These are phyloP conservation scores for Megaceryle torquata DNA, from an alignment of 2,113 vertebrate genomes.

Conservation along the genomic window DNA sequence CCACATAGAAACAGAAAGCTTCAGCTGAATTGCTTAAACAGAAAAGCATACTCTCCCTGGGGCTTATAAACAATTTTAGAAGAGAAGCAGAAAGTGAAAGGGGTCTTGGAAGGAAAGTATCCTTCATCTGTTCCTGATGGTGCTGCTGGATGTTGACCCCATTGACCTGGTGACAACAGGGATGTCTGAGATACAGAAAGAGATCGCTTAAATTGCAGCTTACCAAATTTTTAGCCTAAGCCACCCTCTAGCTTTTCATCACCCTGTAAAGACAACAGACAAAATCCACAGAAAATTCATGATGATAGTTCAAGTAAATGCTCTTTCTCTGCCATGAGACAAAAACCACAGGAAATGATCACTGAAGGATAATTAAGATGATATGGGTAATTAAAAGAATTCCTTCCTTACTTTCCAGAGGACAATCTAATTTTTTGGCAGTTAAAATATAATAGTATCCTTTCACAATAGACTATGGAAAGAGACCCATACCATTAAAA, in stretches of 20 bases:
- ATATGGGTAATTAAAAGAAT: not conserved
- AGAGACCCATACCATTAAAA: not conserved
- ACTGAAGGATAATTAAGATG: not conserved
- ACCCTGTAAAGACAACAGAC: not conserved
- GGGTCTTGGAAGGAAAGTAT: not conserved
- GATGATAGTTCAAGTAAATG: not conserved
- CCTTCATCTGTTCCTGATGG: not conserved
- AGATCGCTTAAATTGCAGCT: not conserved
- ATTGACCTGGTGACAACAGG: not conserved
- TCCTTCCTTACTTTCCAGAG: not conserved
- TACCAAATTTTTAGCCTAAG: not conserved
- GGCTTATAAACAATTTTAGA: not conserved
- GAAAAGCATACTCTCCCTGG: not conserved
- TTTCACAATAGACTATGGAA: not conserved
- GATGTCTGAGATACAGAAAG: not conserved
- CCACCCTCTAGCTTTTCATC: not conserved
- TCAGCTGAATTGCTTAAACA: not conserved
- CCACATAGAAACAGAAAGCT: not conserved
- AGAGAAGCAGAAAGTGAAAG: not conserved
- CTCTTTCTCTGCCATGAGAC: not conserved
- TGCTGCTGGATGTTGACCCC: not conserved
- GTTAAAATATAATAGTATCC: not conserved
- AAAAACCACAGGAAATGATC: not conserved
- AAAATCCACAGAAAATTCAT: not conserved
- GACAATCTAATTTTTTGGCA: not conserved